These are phyloP conservation scores for Drosophila tanythrix DNA, from an alignment of 2,888 invertebrate species.

Conservation along the genomic window DNA sequence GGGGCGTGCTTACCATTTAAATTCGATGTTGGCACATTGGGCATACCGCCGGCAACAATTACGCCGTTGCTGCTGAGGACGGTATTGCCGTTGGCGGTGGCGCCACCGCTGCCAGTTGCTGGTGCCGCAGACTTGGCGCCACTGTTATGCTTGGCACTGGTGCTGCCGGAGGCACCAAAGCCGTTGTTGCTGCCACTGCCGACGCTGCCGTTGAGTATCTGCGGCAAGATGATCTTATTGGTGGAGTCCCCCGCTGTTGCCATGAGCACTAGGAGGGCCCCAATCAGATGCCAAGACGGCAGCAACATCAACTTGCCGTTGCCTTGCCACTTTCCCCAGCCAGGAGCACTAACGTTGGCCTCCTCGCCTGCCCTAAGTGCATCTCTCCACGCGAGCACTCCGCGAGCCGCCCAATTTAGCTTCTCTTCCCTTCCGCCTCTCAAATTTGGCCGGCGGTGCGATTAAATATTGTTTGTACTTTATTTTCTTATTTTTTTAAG, in stretches of 20 bases:
- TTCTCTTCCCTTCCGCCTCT: constrained; percentile 12
- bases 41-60: constrained; percentile 78
- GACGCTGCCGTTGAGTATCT: constrained; percentile 73
- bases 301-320: constrained; percentile 85
- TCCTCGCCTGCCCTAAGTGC: constrained; percentile 69
- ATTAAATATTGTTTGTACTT: constrained; percentile 4
- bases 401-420: constrained; percentile 9
- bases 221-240: constrained; percentile 83
- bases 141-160: constrained; percentile 40
- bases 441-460: constrained; percentile 3
- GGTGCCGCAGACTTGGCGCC: constrained; percentile 42
- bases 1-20: constrained; percentile 80
- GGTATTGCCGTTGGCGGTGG: constrained; percentile 56
- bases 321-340: constrained; percentile 53
- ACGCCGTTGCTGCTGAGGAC: constrained; percentile 76
- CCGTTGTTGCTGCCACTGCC: constrained; percentile 45
- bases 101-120: constrained; percentile 55
- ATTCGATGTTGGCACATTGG: constrained; percentile 79
- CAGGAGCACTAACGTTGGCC: constrained; percentile 64
- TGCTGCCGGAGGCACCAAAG: constrained; percentile 20
- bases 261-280: constrained; percentile 85
- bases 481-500: constrained; percentile 1
- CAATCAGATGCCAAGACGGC: constrained; percentile 84
- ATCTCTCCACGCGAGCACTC: constrained; percentile 48
- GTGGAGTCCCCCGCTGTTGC: constrained; percentile 85